phyloP scores from a whole-genome alignment of 2,113 vertebrate species.

The Australoheros scitulus region DNA sequence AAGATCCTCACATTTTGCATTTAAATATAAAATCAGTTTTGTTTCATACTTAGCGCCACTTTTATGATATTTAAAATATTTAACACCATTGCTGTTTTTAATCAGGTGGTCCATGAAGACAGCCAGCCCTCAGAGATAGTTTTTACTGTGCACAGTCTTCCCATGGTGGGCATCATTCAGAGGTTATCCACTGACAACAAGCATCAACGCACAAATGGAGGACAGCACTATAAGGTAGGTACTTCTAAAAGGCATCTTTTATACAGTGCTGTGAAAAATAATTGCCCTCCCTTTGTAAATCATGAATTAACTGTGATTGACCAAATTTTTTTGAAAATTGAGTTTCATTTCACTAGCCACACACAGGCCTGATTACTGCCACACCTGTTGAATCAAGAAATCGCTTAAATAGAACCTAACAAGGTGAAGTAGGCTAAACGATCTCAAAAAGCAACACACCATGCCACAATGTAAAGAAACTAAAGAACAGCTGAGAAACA shows the following conservation, averaged over 20 bases:
- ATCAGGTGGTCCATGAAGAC: slow-evolving; percentile 84
- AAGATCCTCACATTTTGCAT: neutral
- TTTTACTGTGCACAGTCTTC: slow-evolving; percentile 78
- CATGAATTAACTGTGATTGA: too few relatives aligned
- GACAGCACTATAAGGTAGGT: slow-evolving; percentile 19
- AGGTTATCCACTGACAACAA: slow-evolving; percentile 61
- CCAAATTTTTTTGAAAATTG: too few relatives aligned
- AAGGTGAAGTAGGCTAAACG: too few relatives aligned
- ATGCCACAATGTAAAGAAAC: too few relatives aligned
- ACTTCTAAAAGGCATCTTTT: slow-evolving; percentile 18
- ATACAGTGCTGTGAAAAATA: too few relatives aligned
- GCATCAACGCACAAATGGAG: neutral
- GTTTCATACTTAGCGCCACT: neutral
- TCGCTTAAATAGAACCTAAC: too few relatives aligned
- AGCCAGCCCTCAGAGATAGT: slow-evolving; percentile 81
- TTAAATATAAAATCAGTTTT: neutral
- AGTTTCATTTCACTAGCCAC: too few relatives aligned
- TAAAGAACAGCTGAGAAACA: too few relatives aligned
- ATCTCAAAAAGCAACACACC: too few relatives aligned
- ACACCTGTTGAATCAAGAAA: too few relatives aligned
- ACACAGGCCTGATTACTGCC: too few relatives aligned
- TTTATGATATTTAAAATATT: neutral
- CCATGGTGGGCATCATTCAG: slow-evolving; percentile 78
- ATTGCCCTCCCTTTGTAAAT: too few relatives aligned
- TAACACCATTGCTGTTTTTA: neutral